Percentiles rank a stretch among this genome's conserved stretches.
phyloP scores from a whole-genome alignment of 2,113 vertebrate genomes.

The Calonectris borealis region DNA sequence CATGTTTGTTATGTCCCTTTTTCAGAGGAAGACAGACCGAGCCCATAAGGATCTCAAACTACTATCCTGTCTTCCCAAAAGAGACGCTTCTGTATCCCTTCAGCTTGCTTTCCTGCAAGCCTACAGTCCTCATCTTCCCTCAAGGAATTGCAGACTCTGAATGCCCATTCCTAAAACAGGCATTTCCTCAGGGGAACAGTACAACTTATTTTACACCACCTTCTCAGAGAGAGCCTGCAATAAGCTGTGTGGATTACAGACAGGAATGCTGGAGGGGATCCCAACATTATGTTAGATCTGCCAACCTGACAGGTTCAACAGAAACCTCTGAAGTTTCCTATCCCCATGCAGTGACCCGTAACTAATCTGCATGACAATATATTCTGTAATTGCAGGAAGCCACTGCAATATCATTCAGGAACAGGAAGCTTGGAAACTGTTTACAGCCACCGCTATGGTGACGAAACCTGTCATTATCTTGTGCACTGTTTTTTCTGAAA shows the following conservation, averaged over 20 bases:
- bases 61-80: neutral
- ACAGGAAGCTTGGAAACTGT: slow-evolving; percentile 14
- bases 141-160: neutral
- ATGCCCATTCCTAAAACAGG: neutral
- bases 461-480: slow-evolving; percentile 37
- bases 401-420: slow-evolving; percentile 2
- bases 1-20: neutral
- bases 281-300: slow-evolving; percentile 54
- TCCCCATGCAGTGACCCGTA: slow-evolving; percentile 63
- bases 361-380: slow-evolving; percentile 71
- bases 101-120: neutral
- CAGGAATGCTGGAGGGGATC: slow-evolving; percentile 68
- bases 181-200: neutral
- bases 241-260: slow-evolving; percentile 53
- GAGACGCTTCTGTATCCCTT: neutral
- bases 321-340: slow-evolving; percentile 70
- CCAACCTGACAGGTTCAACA: slow-evolving; percentile 67
- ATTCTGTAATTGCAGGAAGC: slow-evolving; percentile 67
- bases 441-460: neutral
- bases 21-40: neutral
- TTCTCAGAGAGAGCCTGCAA: slow-evolving; percentile 58
- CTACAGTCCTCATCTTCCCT: neutral
- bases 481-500: slow-evolving; percentile 18
- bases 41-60: neutral
- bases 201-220: neutral